phyloP scores from a whole-genome alignment of 1,140 invertebrate species.

The Papilio helenus region DNA sequence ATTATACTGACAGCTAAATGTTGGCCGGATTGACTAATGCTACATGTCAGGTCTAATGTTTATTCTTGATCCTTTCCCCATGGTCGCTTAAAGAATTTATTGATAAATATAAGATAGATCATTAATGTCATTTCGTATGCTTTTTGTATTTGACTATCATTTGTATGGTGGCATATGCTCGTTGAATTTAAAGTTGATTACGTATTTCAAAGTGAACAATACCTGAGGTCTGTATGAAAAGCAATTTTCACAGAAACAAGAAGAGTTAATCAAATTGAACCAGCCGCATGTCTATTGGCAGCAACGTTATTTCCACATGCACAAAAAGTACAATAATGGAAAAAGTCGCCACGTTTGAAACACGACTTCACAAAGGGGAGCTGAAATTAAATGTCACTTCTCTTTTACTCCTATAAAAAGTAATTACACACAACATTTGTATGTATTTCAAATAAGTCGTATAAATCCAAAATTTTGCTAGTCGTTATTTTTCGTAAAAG shows the following conservation, averaged over 20 bases:
- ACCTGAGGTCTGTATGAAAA: conserved; percentile 25
- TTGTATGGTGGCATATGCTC: too few species aligned
- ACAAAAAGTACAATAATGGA: conserved; percentile 55
- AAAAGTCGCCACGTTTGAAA: conserved; percentile 54
- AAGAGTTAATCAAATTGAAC: conserved; percentile 57
- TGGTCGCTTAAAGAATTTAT: neutral
- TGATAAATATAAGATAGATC: too few species aligned
- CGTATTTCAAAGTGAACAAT: neutral
- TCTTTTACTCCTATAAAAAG: conserved; percentile 52
- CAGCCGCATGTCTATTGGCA: conserved; percentile 51
- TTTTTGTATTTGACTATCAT: too few species aligned
- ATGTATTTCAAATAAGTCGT: too few species aligned
- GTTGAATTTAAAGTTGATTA: neutral
- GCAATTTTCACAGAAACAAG: conserved; percentile 40
- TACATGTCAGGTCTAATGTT: neutral
- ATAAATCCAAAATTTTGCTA: too few species aligned
- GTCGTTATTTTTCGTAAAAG: too few species aligned
- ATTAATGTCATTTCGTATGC: too few species aligned
- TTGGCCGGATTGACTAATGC: neutral
- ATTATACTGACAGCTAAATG: neutral
- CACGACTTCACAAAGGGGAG: conserved; percentile 57
- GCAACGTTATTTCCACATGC: conserved; percentile 53
- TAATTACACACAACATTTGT: conserved; percentile 55
- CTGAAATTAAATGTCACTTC: conserved; percentile 68
- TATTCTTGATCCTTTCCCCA: neutral